phyloP scores from a whole-genome alignment of 2,113 vertebrate genomes.

The Tupaia chinensis region DNA sequence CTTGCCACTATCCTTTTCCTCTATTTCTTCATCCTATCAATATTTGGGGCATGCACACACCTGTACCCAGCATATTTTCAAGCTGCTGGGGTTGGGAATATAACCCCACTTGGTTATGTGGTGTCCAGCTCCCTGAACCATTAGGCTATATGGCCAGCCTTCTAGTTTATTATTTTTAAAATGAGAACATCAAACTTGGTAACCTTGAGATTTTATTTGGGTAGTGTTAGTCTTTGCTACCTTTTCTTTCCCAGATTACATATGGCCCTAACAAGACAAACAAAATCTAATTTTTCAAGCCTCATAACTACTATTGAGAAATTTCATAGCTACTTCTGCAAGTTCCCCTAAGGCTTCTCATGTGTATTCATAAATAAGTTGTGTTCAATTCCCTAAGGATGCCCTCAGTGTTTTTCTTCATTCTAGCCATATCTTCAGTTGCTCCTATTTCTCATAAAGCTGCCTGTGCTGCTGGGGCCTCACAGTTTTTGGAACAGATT shows the following conservation, averaged over 20 bases:
- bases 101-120: too few relatives aligned
- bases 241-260: not conserved
- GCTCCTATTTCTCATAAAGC: not conserved
- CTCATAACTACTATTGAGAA: not conserved
- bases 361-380: not conserved
- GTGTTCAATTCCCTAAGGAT: not conserved
- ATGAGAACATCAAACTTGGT: not conserved
- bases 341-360: not conserved
- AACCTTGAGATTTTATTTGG: not conserved
- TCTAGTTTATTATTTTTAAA: not conserved
- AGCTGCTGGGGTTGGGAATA: too few relatives aligned
- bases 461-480: not conserved
- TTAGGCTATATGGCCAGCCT: too few relatives aligned
- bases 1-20: too few relatives aligned
- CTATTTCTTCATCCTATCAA: too few relatives aligned
- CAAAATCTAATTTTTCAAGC: constrained; percentile 19
- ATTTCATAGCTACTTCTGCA: not conserved
- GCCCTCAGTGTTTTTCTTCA: not conserved
- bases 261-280: not conserved
- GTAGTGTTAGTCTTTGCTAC: not conserved
- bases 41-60: too few relatives aligned
- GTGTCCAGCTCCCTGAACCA: too few relatives aligned
- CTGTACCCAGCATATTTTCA: too few relatives aligned
- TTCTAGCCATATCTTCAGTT: not conserved
- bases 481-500: not conserved